Conservation (phyloP, 2,113 vertebrate genomes). For the Zapornia atra region DNA sequence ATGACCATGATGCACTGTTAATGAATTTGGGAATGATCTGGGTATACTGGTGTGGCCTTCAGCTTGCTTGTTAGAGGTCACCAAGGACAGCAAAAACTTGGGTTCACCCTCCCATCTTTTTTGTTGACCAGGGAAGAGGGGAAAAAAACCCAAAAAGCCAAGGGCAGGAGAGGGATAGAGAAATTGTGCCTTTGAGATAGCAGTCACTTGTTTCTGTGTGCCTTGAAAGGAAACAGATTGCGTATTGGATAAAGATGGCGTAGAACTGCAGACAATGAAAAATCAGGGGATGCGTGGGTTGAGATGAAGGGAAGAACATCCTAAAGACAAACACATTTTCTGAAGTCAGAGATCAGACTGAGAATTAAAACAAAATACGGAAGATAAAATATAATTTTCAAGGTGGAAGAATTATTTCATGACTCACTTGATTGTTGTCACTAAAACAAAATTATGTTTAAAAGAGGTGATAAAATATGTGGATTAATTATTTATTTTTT, state of each 20-base stretch:
- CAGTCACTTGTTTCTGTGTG: not conserved
- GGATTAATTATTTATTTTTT: not conserved
- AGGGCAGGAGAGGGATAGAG: not conserved
- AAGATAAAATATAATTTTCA: not conserved
- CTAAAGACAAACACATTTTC: not conserved
- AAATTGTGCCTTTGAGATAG: not conserved
- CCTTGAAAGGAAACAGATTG: not conserved
- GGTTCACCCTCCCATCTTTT: not conserved
- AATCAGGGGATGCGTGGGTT: not conserved
- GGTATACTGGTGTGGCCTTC: not conserved
- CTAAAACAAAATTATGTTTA: not conserved
- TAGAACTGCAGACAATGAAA: not conserved
- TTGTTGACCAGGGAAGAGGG: not conserved
- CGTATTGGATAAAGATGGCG: not conserved
- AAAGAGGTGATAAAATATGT: not conserved
- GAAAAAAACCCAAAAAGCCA: no score
- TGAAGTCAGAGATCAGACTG: not conserved
- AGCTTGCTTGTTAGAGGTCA: not conserved
- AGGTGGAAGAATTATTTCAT: not conserved
- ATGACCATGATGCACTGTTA: not conserved
- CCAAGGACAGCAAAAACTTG: not conserved
- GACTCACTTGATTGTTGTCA: not conserved
- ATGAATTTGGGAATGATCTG: not conserved
- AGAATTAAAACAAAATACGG: not conserved
- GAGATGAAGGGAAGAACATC: not conserved